phyloP scores from a whole-genome alignment of 2,113 vertebrate genomes.

The Sturnira hondurensis region DNA sequence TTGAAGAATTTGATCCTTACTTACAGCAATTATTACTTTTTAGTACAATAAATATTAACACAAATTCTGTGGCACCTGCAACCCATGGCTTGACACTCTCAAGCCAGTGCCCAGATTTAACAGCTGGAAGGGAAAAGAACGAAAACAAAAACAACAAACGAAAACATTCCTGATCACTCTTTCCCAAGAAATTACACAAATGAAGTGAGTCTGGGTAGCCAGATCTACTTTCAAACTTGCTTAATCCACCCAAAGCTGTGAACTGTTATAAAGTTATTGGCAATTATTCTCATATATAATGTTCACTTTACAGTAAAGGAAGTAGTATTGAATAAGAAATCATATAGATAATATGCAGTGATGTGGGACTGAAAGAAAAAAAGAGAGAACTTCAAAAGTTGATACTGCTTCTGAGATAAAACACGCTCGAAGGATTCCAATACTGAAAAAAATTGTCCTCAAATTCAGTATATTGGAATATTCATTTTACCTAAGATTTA shows the following conservation, averaged over 20 bases:
- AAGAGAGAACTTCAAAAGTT: slow-evolving; percentile 16
- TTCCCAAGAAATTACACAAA: slow-evolving; percentile 31
- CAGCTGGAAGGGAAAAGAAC: background rate
- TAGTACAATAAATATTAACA: slow-evolving; percentile 43
- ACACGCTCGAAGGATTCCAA: background rate
- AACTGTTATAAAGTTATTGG: slow-evolving; percentile 24
- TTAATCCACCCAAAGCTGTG: slow-evolving; percentile 6
- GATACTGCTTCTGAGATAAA: slow-evolving; percentile 24
- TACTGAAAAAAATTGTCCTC: background rate
- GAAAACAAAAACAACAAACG: background rate
- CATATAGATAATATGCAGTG: slow-evolving; percentile 8
- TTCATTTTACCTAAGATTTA: slow-evolving; percentile 2
- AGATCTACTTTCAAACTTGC: slow-evolving; percentile 4
- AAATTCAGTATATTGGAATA: background rate
- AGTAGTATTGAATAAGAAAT: slow-evolving; percentile 37
- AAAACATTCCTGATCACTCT: background rate
- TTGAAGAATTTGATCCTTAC: slow-evolving; percentile 58
- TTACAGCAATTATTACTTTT: slow-evolving; percentile 46
- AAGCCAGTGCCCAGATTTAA: background rate
- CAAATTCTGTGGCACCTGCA: background rate
- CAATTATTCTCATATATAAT: slow-evolving; percentile 49
- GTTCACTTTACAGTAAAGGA: slow-evolving; percentile 39
- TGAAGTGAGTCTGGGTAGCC: background rate
- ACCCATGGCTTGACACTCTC: background rate
- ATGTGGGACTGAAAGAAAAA: background rate